phyloP scores from a whole-genome alignment of 1,140 invertebrate species.

The Cydia pomonella region DNA sequence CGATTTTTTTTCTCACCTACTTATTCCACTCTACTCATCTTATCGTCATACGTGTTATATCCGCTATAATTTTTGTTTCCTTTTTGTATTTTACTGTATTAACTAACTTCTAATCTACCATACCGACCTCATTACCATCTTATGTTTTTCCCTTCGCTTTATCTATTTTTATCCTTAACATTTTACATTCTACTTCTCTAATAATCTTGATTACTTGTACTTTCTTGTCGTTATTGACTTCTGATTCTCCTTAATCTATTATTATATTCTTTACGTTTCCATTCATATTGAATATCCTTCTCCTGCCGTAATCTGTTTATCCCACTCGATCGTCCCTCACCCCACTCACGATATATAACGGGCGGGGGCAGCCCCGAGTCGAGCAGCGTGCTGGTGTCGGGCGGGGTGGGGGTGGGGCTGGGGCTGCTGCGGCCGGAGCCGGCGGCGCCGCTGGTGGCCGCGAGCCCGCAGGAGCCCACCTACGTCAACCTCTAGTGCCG shows the following conservation, averaged over 20 bases:
- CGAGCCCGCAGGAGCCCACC: slow-evolving; percentile 93
- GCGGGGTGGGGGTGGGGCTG: slow-evolving; percentile 82
- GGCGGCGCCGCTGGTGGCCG: slow-evolving; percentile 79
- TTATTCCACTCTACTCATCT: too few relatives aligned
- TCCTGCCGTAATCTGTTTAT: neutral
- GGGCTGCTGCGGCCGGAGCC: slow-evolving; percentile 81
- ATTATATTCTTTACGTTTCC: neutral
- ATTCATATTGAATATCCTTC: neutral
- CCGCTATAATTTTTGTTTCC: too few relatives aligned
- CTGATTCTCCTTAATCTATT: neutral
- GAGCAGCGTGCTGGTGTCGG: slow-evolving; percentile 83
- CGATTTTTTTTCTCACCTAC: neutral
- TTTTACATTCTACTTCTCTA: neutral
- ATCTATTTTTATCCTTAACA: too few relatives aligned
- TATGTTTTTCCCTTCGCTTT: neutral
- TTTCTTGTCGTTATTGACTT: neutral
- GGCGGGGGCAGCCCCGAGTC: slow-evolving; percentile 80
- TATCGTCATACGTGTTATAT: too few relatives aligned
- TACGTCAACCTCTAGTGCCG: slow-evolving; percentile 96
- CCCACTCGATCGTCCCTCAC: slow-evolving; percentile 69
- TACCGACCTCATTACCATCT: neutral
- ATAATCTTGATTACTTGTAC: neutral
- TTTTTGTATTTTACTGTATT: too few relatives aligned
- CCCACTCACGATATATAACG: neutral
- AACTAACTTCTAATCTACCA: too few relatives aligned